A percentile compares a stretch with the other conserved stretches of the same genome.
These are phyloP conservation scores for Amblyopsis rosae DNA, from an alignment of 2,113 vertebrate species.

Conservation along the genomic window DNA sequence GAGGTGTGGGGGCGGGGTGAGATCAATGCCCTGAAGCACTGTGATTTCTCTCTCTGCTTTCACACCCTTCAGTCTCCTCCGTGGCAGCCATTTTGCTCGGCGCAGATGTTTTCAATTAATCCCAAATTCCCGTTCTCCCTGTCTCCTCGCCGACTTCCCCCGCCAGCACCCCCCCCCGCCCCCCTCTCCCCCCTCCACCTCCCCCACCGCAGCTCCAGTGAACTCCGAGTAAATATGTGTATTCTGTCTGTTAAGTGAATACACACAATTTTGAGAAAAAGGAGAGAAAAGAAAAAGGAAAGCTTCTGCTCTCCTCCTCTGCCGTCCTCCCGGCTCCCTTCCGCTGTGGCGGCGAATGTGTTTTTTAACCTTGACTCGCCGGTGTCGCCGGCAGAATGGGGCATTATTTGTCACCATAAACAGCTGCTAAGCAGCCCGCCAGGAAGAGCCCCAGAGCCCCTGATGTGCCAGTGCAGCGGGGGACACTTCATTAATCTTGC, in stretches of 20 bases:
- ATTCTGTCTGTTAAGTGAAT: too few relatives aligned
- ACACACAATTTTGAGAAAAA: too few relatives aligned
- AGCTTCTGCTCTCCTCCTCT: conserved; percentile 1
- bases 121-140: conserved; percentile 60
- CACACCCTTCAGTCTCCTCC: conserved; percentile 46
- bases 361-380: conserved; percentile 93
- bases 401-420: conserved; percentile 93
- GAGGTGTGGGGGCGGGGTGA: too few relatives aligned
- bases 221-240: too few relatives aligned
- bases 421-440: conserved; percentile 84
- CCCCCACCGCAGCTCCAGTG: too few relatives aligned
- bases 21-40: conserved; percentile 28
- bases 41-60: conserved; percentile 33
- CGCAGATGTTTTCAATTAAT: conserved; percentile 79
- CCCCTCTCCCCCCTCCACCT: conserved; percentile 12
- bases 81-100: conserved; percentile 53
- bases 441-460: conserved; percentile 77
- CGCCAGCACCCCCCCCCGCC: conserved; percentile 11
- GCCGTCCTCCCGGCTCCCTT: conserved; percentile 13
- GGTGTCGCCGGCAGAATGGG: conserved; percentile 84
- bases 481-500: conserved; percentile 97
- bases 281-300: too few relatives aligned
- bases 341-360: conserved; percentile 67
- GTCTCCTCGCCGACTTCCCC: conserved; percentile 22
- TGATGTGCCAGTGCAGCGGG: conserved; percentile 71